These are phyloP conservation scores for Dorcus parallelipipedus DNA, from an alignment of 2,888 invertebrate genomes.

Conservation along the genomic window DNA sequence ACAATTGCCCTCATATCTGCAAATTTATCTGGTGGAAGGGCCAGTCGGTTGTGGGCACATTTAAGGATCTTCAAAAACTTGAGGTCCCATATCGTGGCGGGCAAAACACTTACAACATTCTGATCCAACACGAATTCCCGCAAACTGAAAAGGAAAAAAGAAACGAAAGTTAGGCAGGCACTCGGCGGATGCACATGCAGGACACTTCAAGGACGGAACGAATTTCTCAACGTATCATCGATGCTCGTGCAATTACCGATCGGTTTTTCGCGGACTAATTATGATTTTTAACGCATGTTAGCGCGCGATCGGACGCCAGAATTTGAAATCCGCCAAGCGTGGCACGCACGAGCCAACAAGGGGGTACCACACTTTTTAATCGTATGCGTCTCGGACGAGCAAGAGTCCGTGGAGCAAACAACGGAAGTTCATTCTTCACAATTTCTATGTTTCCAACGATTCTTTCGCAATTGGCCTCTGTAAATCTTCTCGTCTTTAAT, in stretches of 20 bases:
- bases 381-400: constrained; percentile 37
- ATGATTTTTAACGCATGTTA: background rate
- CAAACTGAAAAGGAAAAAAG: constrained; percentile 53
- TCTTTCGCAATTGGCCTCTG: constrained; percentile 10
- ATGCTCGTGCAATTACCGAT: no score
- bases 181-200: constrained; percentile 46
- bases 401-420: constrained; percentile 37
- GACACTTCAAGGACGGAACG: constrained; percentile 41
- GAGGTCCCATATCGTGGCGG: constrained; percentile 58
- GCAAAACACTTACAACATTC: constrained; percentile 66
- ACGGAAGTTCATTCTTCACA: constrained; percentile 39
- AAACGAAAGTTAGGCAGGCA: constrained; percentile 26
- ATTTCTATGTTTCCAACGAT: constrained; percentile 33
- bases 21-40: constrained; percentile 50
- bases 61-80: constrained; percentile 59
- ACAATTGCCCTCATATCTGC: constrained; percentile 58
- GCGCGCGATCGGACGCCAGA: background rate
- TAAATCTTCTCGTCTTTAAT: constrained; percentile 1
- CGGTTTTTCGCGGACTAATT: background rate
- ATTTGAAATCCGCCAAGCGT: constrained; percentile 20
- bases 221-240: constrained; percentile 12
- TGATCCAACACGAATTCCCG: constrained; percentile 69
- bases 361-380: constrained; percentile 33
- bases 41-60: constrained; percentile 56
- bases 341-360: constrained; percentile 38